A percentile compares a stretch with the other conserved stretches of the same genome.
Evolutionary conservation across 2,797 vertebrate genomes (phyloP).

Genomic region (Thunnus albacares): DNA sequence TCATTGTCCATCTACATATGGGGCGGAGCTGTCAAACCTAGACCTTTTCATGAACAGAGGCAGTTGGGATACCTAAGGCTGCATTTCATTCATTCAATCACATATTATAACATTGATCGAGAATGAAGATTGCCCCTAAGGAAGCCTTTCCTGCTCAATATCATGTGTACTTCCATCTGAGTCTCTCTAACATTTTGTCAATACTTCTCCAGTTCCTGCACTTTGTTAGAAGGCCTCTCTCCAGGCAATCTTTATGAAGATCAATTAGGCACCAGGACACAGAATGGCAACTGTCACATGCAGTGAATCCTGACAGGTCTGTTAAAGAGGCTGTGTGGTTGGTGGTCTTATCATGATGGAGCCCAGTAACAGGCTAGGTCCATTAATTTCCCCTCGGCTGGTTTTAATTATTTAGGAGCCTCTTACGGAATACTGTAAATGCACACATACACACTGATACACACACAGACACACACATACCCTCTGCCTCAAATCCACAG

Average conservation of each 20-base stretch:
- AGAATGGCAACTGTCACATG: conserved; percentile 61
- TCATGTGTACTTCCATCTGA: conserved; percentile 58
- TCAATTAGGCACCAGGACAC: conserved; percentile 62
- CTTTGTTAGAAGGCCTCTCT: conserved; percentile 60
- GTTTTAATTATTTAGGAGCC: conserved; percentile 74
- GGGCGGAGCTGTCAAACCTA: conserved; percentile 26
- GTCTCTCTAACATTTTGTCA: conserved; percentile 67
- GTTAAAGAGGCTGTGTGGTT: conserved; percentile 51
- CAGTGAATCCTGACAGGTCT: conserved; percentile 58
- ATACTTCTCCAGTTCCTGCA: conserved; percentile 61
- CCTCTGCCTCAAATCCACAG: conserved; percentile 59
- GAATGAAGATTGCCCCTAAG: conserved; percentile 47
- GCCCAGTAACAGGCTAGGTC: conserved; percentile 45
- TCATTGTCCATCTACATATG: conserved; percentile 16
- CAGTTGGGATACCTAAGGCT: conserved; percentile 21
- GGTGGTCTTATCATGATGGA: conserved; percentile 58
- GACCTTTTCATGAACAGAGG: conserved; percentile 26
- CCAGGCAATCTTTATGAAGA: conserved; percentile 55
- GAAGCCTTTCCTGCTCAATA: conserved; percentile 63
- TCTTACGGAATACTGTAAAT: conserved; percentile 61
- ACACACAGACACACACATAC: conserved; percentile 13
- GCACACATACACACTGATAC: conserved; percentile 9
- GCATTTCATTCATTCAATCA: conserved; percentile 50
- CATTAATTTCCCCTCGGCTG: conserved; percentile 68
- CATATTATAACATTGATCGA: conserved; percentile 61